Conservation (phyloP, 1,140 invertebrate genomes). For the Drosophila parabipectinata region DNA sequence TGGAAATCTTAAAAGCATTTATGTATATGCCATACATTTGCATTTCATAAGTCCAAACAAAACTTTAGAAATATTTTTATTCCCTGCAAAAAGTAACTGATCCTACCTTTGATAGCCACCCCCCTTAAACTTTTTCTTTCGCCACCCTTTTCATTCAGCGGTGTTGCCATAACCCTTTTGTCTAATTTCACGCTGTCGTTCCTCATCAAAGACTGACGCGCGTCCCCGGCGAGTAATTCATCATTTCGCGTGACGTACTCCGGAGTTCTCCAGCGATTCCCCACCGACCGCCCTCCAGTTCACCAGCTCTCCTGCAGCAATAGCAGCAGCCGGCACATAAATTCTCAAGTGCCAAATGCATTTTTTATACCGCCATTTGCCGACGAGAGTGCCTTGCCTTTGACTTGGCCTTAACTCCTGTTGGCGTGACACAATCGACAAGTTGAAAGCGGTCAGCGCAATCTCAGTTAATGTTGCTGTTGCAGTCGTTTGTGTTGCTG, state of each 20-base stretch:
- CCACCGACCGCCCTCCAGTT: constrained; percentile 2
- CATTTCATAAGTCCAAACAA: no score
- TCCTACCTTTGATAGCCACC: not conserved
- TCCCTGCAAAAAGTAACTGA: not conserved
- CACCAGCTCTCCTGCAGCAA: constrained; percentile 2
- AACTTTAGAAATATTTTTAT: no score
- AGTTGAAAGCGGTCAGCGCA: constrained; percentile 56
- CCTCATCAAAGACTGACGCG: constrained; percentile 80
- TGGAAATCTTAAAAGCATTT: no score
- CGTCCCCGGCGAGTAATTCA: constrained; percentile 82
- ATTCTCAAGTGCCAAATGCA: constrained; percentile 80
- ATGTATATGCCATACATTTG: no score
- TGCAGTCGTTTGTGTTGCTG: constrained; percentile 14
- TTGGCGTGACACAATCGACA: constrained; percentile 79
- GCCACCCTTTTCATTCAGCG: constrained; percentile 41
- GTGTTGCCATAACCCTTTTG: constrained; percentile 69
- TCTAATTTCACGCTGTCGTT: constrained; percentile 82
- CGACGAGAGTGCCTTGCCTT: constrained; percentile 35
- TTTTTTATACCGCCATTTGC: constrained; percentile 60
- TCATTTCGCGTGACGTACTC: constrained; percentile 80
- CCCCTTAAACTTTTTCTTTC: not conserved
- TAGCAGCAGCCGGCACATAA: constrained; percentile 53
- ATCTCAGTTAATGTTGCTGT: constrained; percentile 26
- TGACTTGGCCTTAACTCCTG: constrained; percentile 73
- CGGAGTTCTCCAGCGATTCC: constrained; percentile 34